phyloP scores from a whole-genome alignment of 2,113 vertebrate genomes.

The Octodon degus region DNA sequence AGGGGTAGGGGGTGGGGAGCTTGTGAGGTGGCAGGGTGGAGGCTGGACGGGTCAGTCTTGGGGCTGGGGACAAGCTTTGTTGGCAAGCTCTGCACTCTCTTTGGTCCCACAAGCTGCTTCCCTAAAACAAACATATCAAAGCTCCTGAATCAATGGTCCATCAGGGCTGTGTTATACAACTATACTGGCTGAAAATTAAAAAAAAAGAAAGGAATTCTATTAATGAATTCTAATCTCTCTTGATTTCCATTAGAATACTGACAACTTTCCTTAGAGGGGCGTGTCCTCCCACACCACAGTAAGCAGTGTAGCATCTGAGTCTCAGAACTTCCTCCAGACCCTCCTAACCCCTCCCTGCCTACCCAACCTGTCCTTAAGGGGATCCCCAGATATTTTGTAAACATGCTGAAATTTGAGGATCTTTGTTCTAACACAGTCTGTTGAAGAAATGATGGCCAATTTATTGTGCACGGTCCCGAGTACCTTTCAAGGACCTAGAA shows the following conservation, averaged over 20 bases:
- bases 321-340: neutral
- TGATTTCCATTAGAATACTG: neutral
- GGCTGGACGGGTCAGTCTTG: neutral
- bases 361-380: neutral
- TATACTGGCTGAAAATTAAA: conserved; percentile 16
- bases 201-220: conserved; percentile 33
- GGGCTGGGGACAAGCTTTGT: neutral
- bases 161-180: neutral
- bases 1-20: no score
- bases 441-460: neutral
- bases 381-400: neutral
- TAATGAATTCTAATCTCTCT: conserved; percentile 23
- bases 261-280: neutral
- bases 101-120: neutral
- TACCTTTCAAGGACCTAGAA: neutral
- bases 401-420: neutral
- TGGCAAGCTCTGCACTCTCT: neutral
- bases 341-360: neutral
- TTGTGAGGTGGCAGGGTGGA: neutral
- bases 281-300: neutral
- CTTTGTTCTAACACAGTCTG: neutral
- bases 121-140: neutral
- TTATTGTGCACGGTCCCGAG: neutral
- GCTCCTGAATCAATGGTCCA: neutral
- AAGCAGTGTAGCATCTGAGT: no score